phyloP scores from a whole-genome alignment of 1,140 invertebrate species.

The Megathymus violae region DNA sequence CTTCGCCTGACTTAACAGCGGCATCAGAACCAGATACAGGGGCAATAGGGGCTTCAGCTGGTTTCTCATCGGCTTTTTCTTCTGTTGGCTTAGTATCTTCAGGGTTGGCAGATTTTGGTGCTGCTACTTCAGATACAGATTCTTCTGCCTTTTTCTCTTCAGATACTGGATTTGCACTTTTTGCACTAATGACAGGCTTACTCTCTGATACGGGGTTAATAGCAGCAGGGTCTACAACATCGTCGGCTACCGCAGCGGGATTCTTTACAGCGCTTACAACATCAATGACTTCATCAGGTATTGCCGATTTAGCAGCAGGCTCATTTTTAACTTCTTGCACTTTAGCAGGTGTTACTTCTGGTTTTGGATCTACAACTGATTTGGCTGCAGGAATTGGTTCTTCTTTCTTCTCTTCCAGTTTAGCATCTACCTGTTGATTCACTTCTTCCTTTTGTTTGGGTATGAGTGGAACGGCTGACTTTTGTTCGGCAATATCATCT shows the following conservation, averaged over 20 bases:
- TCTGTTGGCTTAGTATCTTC: conserved; percentile 42
- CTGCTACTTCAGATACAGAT: conserved; percentile 36
- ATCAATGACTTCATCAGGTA: conserved; percentile 60
- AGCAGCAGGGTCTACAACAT: conserved; percentile 57
- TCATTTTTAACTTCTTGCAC: conserved; percentile 63
- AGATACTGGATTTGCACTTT: conserved; percentile 41
- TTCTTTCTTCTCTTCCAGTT: conserved; percentile 47
- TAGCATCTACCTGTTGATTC: conserved; percentile 41
- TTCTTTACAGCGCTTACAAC: conserved; percentile 62
- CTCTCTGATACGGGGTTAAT: conserved; percentile 58
- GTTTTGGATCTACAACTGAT: conserved; percentile 49
- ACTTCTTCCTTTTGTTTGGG: conserved; percentile 47
- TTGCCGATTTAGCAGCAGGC: conserved; percentile 53
- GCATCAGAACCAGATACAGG: conserved; percentile 27
- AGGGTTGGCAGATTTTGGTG: conserved; percentile 39
- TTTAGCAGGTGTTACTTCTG: conserved; percentile 55
- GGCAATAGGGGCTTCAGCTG: conserved; percentile 37
- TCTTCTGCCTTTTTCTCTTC: conserved; percentile 53
- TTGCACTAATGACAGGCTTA: conserved; percentile 47
- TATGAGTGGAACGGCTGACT: conserved; percentile 29
- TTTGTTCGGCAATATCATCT: conserved; percentile 40
- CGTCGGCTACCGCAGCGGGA: conserved; percentile 61
- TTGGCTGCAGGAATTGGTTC: conserved; percentile 47
- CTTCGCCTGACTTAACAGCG: conserved; percentile 38
- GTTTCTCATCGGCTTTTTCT: conserved; percentile 45